Conservation (phyloP, 2,888 invertebrate species). For the Plebejus melissa region DNA sequence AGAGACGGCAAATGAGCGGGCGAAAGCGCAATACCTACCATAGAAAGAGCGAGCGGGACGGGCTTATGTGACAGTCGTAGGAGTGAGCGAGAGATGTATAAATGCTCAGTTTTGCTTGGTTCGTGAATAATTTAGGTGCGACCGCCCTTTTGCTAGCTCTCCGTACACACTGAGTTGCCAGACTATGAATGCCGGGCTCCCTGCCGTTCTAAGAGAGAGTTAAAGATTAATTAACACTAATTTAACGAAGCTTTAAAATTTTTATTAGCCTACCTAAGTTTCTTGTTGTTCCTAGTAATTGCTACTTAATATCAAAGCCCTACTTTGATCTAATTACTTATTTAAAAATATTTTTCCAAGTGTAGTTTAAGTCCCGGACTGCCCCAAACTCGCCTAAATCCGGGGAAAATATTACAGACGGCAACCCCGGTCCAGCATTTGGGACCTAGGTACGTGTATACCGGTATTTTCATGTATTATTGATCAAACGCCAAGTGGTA, state of each 20-base stretch:
- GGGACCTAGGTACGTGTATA: constrained; percentile 29
- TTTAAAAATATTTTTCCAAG: not conserved
- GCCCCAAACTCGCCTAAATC: not conserved
- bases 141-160: constrained; percentile 64
- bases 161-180: constrained; percentile 33
- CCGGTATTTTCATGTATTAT: constrained; percentile 28
- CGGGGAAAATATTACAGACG: not conserved
- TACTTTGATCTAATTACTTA: no score
- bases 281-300: no score
- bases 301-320: no score
- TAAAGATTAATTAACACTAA: no score
- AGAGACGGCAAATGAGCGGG: constrained; percentile 60
- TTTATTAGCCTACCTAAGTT: no score
- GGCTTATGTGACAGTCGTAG: constrained; percentile 33
- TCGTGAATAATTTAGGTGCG: constrained; percentile 69
- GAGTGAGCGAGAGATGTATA: constrained; percentile 50
- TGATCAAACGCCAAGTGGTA: constrained; percentile 32
- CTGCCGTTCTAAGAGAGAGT: no score
- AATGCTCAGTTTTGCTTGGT: constrained; percentile 64
- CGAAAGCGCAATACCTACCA: constrained; percentile 71
- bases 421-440: constrained; percentile 22
- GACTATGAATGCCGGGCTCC: not conserved
- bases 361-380: not conserved
- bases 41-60: constrained; percentile 48
- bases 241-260: no score